These are phyloP conservation scores for Arvicanthis niloticus DNA, from an alignment of 2,113 vertebrate species.

Conservation along the genomic window DNA sequence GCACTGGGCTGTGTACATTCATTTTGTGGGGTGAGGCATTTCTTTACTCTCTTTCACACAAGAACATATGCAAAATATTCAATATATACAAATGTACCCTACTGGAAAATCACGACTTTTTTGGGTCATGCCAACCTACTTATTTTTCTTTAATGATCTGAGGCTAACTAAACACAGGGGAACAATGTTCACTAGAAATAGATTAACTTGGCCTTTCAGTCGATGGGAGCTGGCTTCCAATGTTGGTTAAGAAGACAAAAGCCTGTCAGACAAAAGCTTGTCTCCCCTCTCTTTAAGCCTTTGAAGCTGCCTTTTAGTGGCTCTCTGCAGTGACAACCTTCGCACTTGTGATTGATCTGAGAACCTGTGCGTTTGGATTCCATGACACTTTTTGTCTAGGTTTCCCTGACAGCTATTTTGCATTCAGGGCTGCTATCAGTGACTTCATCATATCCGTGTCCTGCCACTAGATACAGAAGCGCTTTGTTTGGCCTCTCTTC, in stretches of 20 bases:
- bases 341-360: slow-evolving; percentile 72
- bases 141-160: slow-evolving; percentile 76
- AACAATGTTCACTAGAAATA: slow-evolving; percentile 68
- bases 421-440: slow-evolving; percentile 84
- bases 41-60: background rate
- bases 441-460: slow-evolving; percentile 85
- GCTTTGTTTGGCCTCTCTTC: slow-evolving; percentile 87
- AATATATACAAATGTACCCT: background rate
- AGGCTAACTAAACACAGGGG: slow-evolving; percentile 54
- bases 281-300: slow-evolving; percentile 58
- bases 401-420: slow-evolving; percentile 83
- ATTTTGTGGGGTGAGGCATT: slow-evolving; percentile 14
- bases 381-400: slow-evolving; percentile 79
- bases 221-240: slow-evolving; percentile 62
- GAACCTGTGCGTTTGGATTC: slow-evolving; percentile 71
- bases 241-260: slow-evolving; percentile 64
- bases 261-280: slow-evolving; percentile 57
- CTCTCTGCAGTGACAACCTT: slow-evolving; percentile 72
- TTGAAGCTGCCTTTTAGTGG: slow-evolving; percentile 71
- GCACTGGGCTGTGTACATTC: background rate
- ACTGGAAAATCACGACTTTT: slow-evolving; percentile 59
- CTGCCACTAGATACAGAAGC: slow-evolving; percentile 85
- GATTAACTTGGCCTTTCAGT: slow-evolving; percentile 74
- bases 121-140: slow-evolving; percentile 27
- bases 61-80: background rate